phyloP scores from a whole-genome alignment of 2,113 vertebrate genomes.

The Aptenodytes patagonicus region DNA sequence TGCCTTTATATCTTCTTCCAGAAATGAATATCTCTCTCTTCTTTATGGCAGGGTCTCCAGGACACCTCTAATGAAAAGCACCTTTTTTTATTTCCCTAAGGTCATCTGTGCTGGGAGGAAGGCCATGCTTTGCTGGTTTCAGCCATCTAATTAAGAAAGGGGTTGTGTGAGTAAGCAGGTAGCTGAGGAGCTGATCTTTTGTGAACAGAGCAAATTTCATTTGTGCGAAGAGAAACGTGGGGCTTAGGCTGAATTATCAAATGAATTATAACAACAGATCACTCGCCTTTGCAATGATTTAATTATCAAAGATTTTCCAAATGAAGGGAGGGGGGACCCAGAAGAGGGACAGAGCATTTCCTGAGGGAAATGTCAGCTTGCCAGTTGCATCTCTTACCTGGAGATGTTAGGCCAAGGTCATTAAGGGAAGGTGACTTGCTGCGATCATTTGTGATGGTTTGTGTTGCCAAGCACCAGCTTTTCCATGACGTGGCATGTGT shows the following conservation, averaged over 20 bases:
- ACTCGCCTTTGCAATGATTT: not conserved
- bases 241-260: conserved; percentile 8
- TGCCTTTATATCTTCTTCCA: not conserved
- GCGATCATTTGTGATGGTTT: not conserved
- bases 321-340: not conserved
- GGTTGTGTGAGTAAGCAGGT: not conserved
- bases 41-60: not conserved
- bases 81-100: not conserved
- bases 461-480: not conserved
- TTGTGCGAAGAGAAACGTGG: not conserved
- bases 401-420: not conserved
- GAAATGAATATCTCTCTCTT: not conserved
- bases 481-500: not conserved
- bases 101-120: not conserved
- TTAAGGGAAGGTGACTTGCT: not conserved
- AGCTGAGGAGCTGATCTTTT: not conserved
- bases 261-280: not conserved
- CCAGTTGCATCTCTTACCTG: not conserved
- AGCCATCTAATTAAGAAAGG: conserved; percentile 8
- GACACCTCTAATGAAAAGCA: not conserved
- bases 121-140: not conserved
- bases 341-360: conserved; percentile 4
- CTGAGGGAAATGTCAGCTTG: conserved; percentile 1
- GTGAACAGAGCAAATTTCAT: conserved; percentile 26
- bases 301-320: conserved; percentile 55